phyloP scores from a whole-genome alignment of 2,113 vertebrate genomes.

The Arizona elegans region DNA sequence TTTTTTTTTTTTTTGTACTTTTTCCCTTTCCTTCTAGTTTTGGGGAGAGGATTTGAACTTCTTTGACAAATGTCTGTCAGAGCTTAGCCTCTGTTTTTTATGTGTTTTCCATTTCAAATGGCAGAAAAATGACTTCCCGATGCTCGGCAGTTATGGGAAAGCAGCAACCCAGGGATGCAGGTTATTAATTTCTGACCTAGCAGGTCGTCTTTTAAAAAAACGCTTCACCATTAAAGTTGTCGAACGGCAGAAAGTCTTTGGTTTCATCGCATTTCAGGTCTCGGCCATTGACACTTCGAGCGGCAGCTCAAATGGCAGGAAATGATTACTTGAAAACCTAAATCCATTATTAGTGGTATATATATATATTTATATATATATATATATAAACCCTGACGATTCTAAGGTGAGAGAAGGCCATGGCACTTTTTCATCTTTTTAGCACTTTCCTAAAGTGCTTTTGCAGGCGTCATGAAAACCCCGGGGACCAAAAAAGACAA shows the following conservation, averaged over 20 bases:
- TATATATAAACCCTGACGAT: not conserved
- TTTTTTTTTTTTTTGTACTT: not conserved
- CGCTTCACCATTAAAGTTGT: conserved; percentile 5
- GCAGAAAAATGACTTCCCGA: not conserved
- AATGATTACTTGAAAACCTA: rapidly evolving
- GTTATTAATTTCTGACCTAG: not conserved
- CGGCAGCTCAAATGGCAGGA: not conserved
- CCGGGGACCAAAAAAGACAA: conserved; percentile 3
- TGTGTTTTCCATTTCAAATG: not conserved
- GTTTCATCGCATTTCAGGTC: not conserved
- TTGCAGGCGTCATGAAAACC: not conserved
- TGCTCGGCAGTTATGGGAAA: not conserved
- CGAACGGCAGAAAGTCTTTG: not conserved
- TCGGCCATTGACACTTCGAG: not conserved
- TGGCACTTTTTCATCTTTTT: not conserved
- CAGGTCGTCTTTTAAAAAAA: not conserved
- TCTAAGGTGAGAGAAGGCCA: conserved; percentile 1
- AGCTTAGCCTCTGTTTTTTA: not conserved
- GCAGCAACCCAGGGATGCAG: not conserved
- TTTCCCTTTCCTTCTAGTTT: not conserved
- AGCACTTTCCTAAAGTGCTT: conserved; percentile 9
- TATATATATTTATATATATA: not conserved
- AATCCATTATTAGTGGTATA: not conserved
- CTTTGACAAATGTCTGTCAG: not conserved
- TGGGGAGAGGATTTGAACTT: not conserved